These are phyloP conservation scores for Microctonus brassicae DNA, from an alignment of 2,888 invertebrate genomes.

Conservation along the genomic window DNA sequence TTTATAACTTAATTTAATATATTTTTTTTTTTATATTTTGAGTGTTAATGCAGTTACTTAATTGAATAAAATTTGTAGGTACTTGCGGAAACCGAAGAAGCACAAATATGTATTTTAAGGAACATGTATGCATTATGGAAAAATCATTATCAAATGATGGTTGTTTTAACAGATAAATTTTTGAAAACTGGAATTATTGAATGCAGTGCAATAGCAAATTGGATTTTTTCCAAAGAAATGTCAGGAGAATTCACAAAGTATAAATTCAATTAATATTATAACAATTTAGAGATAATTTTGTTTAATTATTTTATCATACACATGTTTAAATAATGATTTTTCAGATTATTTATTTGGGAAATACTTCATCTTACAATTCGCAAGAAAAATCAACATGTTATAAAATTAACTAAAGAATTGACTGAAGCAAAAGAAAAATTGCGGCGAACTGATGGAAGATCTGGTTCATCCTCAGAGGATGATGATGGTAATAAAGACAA, in stretches of 20 bases:
- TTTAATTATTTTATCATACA: too few relatives aligned
- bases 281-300: too few relatives aligned
- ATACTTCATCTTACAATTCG: conserved; percentile 94
- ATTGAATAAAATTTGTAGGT: conserved; percentile 73
- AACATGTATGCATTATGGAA: conserved; percentile 97
- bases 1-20: not conserved
- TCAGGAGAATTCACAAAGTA: conserved; percentile 86
- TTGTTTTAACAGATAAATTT: conserved; percentile 95
- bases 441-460: conserved; percentile 85
- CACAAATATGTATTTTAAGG: conserved; percentile 92
- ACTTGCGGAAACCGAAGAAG: conserved; percentile 93
- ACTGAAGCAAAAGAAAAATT: conserved; percentile 89
- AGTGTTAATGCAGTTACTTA: too few relatives aligned
- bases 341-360: conserved; percentile 95
- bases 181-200: conserved; percentile 97
- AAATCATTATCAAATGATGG: conserved; percentile 96
- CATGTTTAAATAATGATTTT: conserved; percentile 25
- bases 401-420: conserved; percentile 84
- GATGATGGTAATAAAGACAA: conserved; percentile 72
- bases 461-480: conserved; percentile 84
- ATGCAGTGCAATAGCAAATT: conserved; percentile 96
- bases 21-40: not conserved
- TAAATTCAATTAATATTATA: too few relatives aligned
- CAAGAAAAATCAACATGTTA: conserved; percentile 96
- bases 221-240: conserved; percentile 98